Evolutionary conservation across 2,888 invertebrate genomes (phyloP), one percentile per base, ranked within the genome.

Genomic region (Eustalomyia histrio): DNA sequence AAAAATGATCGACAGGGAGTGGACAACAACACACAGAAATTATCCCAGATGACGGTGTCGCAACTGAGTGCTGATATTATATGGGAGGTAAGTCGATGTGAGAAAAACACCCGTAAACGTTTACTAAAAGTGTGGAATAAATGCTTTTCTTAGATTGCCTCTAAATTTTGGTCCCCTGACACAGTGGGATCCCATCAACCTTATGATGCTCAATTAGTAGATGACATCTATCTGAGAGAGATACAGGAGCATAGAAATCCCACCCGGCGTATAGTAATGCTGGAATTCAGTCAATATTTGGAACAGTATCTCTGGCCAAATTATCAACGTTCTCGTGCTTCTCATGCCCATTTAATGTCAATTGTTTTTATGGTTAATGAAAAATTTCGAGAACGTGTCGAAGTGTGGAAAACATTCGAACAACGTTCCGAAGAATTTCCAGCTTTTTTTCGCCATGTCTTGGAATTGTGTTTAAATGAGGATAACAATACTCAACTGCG

Each of bases 281-380:
- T 99, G 75, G 99, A 99, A 91, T 98, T 98, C 90, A 98, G 98
- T 82, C 99, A 99, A 88, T 99, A 99, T 90, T 90, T 99, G 85
- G 99, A 99, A 91, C 97, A 96, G 87, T 99, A 96, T 90, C 90
- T 99, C 67, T 99, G 99, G 99, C 98, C 98, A 0, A 97, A 99
- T 91, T 99, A 97, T 90, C 92, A 92, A 71, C 92, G 94, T 0
- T 94, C 93, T n/a, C 91, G 92, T 84, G 94, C 97, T 1, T 93
- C 95, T 1, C 94, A 95, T 86, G 94, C 95, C n/a, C 98, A 99
- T 90, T 94, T 98, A 87, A 94, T 99, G 94, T 98, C 99, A 0
- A 97, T 99, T 83, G 96, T 98, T n/a, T 95, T 97, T 0, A 97
- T 99, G 97, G 94, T 99, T 58, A 99, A 99, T 92, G 99, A 99